A percentile compares a stretch with the other conserved stretches of the same genome.
Conservation (phyloP, 2,797 vertebrate species). For the Sylvilagus floridanus region DNA sequence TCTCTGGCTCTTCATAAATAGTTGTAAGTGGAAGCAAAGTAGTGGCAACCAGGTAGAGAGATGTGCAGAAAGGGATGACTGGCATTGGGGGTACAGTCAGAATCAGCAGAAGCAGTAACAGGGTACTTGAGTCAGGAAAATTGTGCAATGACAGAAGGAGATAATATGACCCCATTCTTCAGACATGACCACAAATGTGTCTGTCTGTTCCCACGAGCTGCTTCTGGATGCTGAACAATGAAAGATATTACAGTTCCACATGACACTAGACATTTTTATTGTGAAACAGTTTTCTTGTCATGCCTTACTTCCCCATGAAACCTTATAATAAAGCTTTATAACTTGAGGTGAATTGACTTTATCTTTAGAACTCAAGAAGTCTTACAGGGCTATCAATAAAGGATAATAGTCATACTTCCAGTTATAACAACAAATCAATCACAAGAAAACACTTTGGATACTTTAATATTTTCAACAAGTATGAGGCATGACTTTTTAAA, state of each 20-base stretch:
- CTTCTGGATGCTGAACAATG: slow-evolving; percentile 35
- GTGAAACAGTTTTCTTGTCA: slow-evolving; percentile 1
- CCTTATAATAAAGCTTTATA: background rate
- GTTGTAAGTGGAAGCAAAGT: slow-evolving; percentile 2
- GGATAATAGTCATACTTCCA: slow-evolving; percentile 20
- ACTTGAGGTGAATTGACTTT: background rate
- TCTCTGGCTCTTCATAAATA: slow-evolving; percentile 6
- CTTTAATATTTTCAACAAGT: slow-evolving; percentile 24
- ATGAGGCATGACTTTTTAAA: background rate
- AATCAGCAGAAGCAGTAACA: background rate
- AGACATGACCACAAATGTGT: background rate
- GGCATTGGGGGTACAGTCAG: background rate
- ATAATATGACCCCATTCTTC: slow-evolving; percentile 20
- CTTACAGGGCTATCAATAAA: slow-evolving; percentile 4
- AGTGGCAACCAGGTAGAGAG: background rate
- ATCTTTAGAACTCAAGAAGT: slow-evolving; percentile 30
- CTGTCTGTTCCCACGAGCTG: slow-evolving; percentile 1
- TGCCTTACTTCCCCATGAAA: background rate
- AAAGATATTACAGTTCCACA: background rate
- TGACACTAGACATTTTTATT: slow-evolving; percentile 15
- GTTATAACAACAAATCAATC: background rate
- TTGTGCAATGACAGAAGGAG: background rate
- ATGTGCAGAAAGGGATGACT: background rate
- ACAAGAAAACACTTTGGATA: background rate
- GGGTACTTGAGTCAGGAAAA: slow-evolving; percentile 20